Percentiles rank a stretch among this genome's conserved stretches.
phyloP scores from a whole-genome alignment of 2,888 invertebrate genomes.

The Chironomus tentans region DNA sequence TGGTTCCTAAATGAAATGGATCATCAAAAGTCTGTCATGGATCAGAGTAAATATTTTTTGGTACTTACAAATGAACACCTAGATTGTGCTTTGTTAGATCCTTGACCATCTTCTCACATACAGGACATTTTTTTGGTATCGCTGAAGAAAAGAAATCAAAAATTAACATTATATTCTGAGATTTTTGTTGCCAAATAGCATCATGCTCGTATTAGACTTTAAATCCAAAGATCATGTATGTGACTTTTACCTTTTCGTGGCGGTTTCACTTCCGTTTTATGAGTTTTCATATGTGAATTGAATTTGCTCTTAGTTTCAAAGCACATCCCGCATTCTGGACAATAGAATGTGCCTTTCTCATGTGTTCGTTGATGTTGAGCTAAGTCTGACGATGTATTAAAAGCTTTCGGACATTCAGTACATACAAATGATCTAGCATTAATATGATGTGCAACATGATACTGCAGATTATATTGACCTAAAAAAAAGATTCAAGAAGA shows the following conservation, averaged over 20 bases:
- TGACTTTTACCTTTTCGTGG: background rate
- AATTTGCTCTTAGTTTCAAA: too few species aligned
- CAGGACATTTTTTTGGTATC: background rate
- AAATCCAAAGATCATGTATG: too few species aligned
- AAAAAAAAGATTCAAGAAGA: too few species aligned
- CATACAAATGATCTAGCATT: conserved; percentile 3
- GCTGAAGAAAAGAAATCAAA: background rate
- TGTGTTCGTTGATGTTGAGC: background rate
- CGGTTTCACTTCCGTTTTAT: too few species aligned
- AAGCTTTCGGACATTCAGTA: background rate
- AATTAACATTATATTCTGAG: too few species aligned
- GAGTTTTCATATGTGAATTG: too few species aligned
- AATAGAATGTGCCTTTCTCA: too few species aligned
- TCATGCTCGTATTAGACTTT: background rate
- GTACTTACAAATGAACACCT: background rate
- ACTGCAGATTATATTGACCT: background rate
- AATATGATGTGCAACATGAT: conserved; percentile 5
- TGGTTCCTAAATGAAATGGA: background rate
- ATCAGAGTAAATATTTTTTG: too few species aligned
- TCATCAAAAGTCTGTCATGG: too few species aligned
- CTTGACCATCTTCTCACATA: background rate
- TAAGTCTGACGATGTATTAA: conserved; percentile 2
- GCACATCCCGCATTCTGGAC: too few species aligned
- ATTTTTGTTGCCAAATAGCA: too few species aligned
- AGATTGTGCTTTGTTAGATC: background rate